Evolutionary conservation across 2,113 vertebrate genomes (phyloP).

Genomic region (Rhynchomys soricoides): DNA sequence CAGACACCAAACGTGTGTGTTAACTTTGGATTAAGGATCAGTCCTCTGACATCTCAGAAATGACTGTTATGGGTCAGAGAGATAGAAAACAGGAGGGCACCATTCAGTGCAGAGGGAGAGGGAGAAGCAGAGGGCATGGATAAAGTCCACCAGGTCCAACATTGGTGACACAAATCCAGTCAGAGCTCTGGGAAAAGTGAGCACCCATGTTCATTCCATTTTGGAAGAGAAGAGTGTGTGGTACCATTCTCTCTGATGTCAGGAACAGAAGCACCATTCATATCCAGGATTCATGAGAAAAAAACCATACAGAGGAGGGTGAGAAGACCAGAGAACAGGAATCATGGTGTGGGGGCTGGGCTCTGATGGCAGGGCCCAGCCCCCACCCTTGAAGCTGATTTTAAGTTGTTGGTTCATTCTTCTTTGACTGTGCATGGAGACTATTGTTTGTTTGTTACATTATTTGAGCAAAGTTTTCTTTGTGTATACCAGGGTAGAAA

Average conservation of each 20-base stretch:
- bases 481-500: not conserved
- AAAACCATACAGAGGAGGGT: rapidly evolving
- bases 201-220: rapidly evolving
- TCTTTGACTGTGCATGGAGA: not conserved
- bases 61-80: not conserved
- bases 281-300: not conserved
- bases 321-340: not conserved
- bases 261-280: too few relatives aligned
- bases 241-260: rapidly evolving
- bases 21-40: not conserved
- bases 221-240: not conserved
- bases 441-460: not conserved
- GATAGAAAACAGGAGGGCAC: not conserved
- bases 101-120: not conserved
- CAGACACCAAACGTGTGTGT: not conserved
- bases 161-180: rapidly evolving
- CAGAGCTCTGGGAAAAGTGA: not conserved
- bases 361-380: not conserved
- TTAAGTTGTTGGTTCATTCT: not conserved
- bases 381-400: not conserved
- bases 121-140: rapidly evolving
- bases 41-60: not conserved
- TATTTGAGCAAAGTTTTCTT: not conserved
- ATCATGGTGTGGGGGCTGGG: not conserved
- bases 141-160: not conserved